Base-by-base conservation (phyloP, 2,888 invertebrate genomes). In the Drosophila gaucha region DNA sequence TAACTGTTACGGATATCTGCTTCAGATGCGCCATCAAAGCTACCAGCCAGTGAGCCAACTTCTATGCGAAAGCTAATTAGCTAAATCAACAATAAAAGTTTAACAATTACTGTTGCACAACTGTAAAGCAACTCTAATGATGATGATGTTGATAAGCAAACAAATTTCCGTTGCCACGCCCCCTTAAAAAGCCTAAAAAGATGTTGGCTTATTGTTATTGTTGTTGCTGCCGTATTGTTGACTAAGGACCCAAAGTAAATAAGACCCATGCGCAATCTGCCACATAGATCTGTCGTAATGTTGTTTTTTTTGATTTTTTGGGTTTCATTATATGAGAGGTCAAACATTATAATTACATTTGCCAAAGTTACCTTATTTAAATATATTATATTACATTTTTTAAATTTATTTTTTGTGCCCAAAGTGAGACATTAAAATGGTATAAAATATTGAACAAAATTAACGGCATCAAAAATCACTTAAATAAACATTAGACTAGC, bases 11-110 rank as follows among this genome's bases (percentile, higher is more conserved):
- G 75, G 83, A 75, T 74, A 69, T 65, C 60, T 56, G 59, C 28
- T 24, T 49, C 64, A 52, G 56, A 59, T 44, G 47, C 33, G 52
- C n/a, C 54, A 4, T 30, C 24, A 26, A 54, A 62, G 22, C 41
- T 39, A 33, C 6, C 20, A 41, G 39, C 35, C 24, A 24, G 46
- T 9, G 20, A 46, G 4, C 31, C 18, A 49, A 39, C 46, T 49
- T n/a, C 44, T 57, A 26, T 14, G 46, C 38, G 33, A 59, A 62
- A 57, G 60, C 54, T 74, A 77, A 84, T 79, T 80, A 77, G 60
- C 74, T 52, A 63, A 65, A 62, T 66, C 64, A 75, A 79, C 76
- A 79, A 75, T 71, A 66, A 62, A 83, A 84, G 50, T 79, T 73
- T 73, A 62, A 73, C 57, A 68, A 60, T 75, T 51, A 60, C 28